Evolutionary conservation across 2,113 vertebrate species (phyloP), one percentile per base, ranked within the genome.

Genomic region (Prinia subflava): DNA sequence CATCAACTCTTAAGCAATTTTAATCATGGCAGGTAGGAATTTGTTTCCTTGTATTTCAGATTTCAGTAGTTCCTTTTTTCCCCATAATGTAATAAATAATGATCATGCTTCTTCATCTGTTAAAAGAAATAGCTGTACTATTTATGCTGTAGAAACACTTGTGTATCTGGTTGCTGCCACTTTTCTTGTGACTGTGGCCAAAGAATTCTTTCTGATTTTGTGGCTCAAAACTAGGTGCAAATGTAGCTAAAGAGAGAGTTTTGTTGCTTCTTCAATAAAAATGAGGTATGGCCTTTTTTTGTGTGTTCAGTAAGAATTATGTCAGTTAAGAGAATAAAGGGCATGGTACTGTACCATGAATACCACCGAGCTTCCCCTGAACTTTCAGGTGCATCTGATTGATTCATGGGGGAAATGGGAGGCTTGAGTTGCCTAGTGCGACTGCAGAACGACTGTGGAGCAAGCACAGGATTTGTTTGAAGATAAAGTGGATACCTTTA

Each of bases 1-100:
- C 76, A 84, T 81, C 76, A 81, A 60, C 56, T 87, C 60, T 86
- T 89, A 92, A 59, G 44, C 79, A 88, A 78, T 81, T 73, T 63
- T 88, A 74, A 81, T 81, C 60, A 10, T 75, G 68, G 42, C 71
- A 94, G 85, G 90, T 96, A 96, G 73, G 90, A 86, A 71, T 92
- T 88, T 2, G 0, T 10, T 86, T 88, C 52, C 20, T 60, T 68
- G 11, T 68, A 59, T 87, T 89, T 91, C 67, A 31, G 47, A 60
- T 67, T 82, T 87, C n/a, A 27, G 28, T 2, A 2, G 10, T 87
- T 87, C 28, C 8, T 73, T 76, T 90, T 73, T 84, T 50, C n/a
- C 41, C 84, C 44, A 18, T 7, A 63, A 47, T 20, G 6, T 63
- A 33, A 85, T 35, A 88, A 88, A 74, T n/a, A n/a, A 42, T 6